Evolutionary conservation across 2,797 vertebrate genomes (phyloP), one percentile per base, ranked within the genome.

Genomic region (Rhinogobio ventralis): DNA sequence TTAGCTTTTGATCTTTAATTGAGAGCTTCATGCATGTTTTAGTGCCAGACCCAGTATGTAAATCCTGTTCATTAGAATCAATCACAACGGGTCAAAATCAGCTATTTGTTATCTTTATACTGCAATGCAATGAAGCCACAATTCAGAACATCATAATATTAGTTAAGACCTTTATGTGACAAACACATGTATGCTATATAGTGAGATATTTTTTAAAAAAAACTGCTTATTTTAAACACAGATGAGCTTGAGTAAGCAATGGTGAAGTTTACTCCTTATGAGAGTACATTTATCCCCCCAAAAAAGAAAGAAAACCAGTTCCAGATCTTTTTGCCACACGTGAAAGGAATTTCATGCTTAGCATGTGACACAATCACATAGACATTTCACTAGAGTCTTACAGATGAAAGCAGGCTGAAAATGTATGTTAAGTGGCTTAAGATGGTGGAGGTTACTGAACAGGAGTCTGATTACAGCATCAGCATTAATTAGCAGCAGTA

Each of bases 391-490:
- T 30, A 67, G 19, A 55, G 33, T 76, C 13, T 36, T 42, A 42
- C 33, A 68, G 25, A 11, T 25, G 4, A 55, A 13, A 69, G 49
- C 78, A 39, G 20, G 28, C 9, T 55, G 19, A 60, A 81, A 60
- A 81, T 60, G 19, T 36, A 46, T 57, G n/a, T 69, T 69, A 57
- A 81, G n/a, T 60, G 79, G 51, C 36, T 81, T 19, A 57, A 60
- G 36, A 69, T 39, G 23, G 23, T 25, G 46, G 20, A 23, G 67
- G 46, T 72, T 30, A 60, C 39, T 33, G 53, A 82, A 82, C n/a
- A 2, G 68, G 11, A 42, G 53, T 49, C 28, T 33, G 36, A 62
- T 73, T 62, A 60, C 23, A 33, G 19, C 25, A 10, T 33, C 68
- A 33, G 39, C 51, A 46, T 72, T 72, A 57, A 25, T 33, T 72